phyloP scores from a whole-genome alignment of 35 echinoderm and acorn worm genomes.

The Strongylocentrotus purpuratus region DNA sequence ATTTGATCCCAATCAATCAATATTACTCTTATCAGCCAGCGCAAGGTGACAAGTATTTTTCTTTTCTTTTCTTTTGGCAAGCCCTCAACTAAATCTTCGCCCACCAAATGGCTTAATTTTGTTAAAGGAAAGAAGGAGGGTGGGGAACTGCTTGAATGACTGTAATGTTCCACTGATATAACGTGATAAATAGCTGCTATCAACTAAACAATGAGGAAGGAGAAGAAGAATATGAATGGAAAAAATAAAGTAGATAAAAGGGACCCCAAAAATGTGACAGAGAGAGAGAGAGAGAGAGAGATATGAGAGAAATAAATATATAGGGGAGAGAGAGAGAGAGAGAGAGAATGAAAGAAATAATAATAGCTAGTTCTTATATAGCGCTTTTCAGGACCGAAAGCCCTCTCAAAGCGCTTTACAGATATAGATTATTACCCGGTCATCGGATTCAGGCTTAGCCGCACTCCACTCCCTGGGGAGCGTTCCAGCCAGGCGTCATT shows the following conservation, averaged over 20 bases:
- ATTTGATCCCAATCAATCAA: not conserved
- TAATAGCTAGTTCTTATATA: no score
- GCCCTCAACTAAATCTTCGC: not conserved
- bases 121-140: not conserved
- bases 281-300: not conserved
- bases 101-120: not conserved
- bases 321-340: not conserved
- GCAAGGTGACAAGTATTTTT: not conserved
- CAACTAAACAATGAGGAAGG: not conserved
- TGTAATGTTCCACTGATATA: not conserved
- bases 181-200: not conserved
- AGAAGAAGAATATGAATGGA: not conserved
- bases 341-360: not conserved
- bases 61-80: not conserved
- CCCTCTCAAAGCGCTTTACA: no score
- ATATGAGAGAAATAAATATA: not conserved
- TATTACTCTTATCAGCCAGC: not conserved
- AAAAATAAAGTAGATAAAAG: not conserved
- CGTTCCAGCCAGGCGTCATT: no score
- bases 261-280: not conserved
- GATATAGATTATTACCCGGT: no score
- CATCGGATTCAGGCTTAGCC: no score
- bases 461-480: no score
- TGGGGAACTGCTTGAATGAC: not conserved
- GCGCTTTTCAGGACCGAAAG: no score